Evolutionary conservation across 1,140 invertebrate species (phyloP).

Genomic region (Caenorhabditis inopinata): DNA sequence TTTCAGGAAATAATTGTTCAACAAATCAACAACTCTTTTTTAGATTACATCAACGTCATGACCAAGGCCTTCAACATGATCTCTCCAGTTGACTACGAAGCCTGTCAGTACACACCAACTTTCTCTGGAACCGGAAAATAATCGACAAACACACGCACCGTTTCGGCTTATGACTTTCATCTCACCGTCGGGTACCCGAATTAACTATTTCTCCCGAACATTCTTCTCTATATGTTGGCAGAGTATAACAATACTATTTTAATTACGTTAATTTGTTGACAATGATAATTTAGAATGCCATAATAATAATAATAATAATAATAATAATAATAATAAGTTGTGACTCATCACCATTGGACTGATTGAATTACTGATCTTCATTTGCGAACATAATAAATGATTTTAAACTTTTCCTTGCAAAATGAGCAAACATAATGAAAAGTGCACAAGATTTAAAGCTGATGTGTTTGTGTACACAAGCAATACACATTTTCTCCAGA

Average conservation of each 20-base stretch:
- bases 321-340: not conserved
- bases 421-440: too few relatives aligned
- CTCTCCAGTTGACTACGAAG: slow-evolving; percentile 65
- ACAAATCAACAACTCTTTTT: slow-evolving; percentile 25
- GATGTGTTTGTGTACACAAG: too few relatives aligned
- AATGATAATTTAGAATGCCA: slow-evolving; percentile 13
- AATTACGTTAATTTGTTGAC: too few relatives aligned
- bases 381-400: not conserved
- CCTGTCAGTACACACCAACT: slow-evolving; percentile 65
- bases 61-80: slow-evolving; percentile 67
- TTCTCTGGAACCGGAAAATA: slow-evolving; percentile 65
- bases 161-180: slow-evolving; percentile 13
- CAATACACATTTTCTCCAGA: too few relatives aligned
- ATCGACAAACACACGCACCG: slow-evolving; percentile 6
- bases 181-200: not conserved
- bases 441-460: too few relatives aligned
- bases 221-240: not conserved
- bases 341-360: not conserved
- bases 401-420: not conserved
- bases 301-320: slow-evolving; percentile 17
- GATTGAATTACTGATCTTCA: not conserved
- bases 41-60: slow-evolving; percentile 66
- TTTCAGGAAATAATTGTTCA: too few relatives aligned
- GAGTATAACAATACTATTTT: too few relatives aligned
- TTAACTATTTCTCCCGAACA: not conserved